Conservation (phyloP, 2,797 vertebrate genomes). For the Acipenser transmontanus region DNA sequence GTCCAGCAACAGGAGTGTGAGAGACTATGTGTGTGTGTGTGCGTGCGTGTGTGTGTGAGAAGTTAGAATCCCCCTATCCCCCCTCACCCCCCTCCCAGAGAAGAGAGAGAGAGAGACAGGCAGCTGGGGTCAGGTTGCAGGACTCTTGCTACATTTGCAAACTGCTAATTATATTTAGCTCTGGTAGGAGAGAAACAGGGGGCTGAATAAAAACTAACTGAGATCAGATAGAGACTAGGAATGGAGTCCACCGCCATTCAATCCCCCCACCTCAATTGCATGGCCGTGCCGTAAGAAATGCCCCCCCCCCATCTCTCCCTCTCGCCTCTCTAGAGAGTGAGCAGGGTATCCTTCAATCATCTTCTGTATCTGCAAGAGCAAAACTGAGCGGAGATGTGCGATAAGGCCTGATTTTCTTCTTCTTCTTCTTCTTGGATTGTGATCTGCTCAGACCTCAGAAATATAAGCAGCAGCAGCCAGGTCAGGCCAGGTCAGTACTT, state of each 20-base stretch:
- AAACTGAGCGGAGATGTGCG: too few relatives aligned
- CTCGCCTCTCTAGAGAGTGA: too few relatives aligned
- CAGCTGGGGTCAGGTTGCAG: slow-evolving; percentile 63
- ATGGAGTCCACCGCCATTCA: slow-evolving; percentile 63
- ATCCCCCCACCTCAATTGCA: slow-evolving; percentile 28
- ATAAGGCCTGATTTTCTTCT: too few relatives aligned
- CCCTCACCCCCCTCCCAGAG: slow-evolving; percentile 40
- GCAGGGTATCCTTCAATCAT: too few relatives aligned
- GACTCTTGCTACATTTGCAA: slow-evolving; percentile 80
- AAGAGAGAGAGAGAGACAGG: not conserved
- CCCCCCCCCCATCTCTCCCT: too few relatives aligned
- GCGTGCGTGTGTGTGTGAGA: slow-evolving; percentile 16
- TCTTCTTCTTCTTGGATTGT: too few relatives aligned
- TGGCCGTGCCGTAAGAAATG: too few relatives aligned
- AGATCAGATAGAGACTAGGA: slow-evolving; percentile 55
- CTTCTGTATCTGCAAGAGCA: too few relatives aligned
- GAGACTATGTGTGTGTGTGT: slow-evolving; percentile 26
- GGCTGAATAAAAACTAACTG: slow-evolving; percentile 41
- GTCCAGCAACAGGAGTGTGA: slow-evolving; percentile 6
- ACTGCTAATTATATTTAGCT: slow-evolving; percentile 70
- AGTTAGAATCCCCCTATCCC: slow-evolving; percentile 38
- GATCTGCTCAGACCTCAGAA: too few relatives aligned
- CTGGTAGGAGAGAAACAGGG: slow-evolving; percentile 41
- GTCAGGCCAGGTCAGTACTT: too few relatives aligned
- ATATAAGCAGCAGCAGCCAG: too few relatives aligned